Percentiles rank a stretch among this genome's conserved stretches.
Conservation (phyloP, 2,888 invertebrate species). For the Odiellus spinosus region DNA sequence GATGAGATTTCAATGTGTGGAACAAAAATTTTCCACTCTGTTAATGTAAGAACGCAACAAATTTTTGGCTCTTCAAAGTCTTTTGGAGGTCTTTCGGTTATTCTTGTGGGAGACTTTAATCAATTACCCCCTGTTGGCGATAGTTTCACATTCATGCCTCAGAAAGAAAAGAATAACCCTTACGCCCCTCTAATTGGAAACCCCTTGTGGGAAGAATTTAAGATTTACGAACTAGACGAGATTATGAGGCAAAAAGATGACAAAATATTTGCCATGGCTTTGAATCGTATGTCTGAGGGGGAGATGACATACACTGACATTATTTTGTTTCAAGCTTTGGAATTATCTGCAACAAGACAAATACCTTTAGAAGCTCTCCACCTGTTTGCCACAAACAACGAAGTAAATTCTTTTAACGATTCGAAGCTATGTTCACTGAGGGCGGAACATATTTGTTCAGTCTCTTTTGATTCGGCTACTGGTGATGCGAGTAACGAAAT, state of each 20-base stretch:
- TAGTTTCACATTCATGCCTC: background rate
- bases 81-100: constrained; percentile 26
- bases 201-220: too few relatives aligned
- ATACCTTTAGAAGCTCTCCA: background rate
- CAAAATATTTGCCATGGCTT: constrained; percentile 9
- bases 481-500: too few relatives aligned
- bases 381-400: constrained; percentile 1
- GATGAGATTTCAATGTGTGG: constrained; percentile 28
- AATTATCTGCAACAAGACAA: background rate
- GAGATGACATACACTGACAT: constrained; percentile 7
- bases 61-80: constrained; percentile 20
- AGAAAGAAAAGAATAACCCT: background rate
- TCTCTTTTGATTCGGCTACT: too few relatives aligned
- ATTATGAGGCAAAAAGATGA: constrained; percentile 18
- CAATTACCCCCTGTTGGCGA: constrained; percentile 8
- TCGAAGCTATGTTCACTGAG: too few relatives aligned
- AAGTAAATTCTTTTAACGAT: constrained; percentile 1
- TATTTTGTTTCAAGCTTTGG: background rate
- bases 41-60: constrained; percentile 25
- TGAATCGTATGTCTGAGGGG: constrained; percentile 15
- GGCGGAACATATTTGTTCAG: too few relatives aligned
- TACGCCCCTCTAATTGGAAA: too few relatives aligned
- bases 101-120: constrained; percentile 25
- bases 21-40: constrained; percentile 18
- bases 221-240: constrained; percentile 10